A percentile compares a stretch with the other conserved stretches of the same genome.
phyloP scores from a whole-genome alignment of 2,888 invertebrate genomes.

The Mesopsocus fuscifrons region DNA sequence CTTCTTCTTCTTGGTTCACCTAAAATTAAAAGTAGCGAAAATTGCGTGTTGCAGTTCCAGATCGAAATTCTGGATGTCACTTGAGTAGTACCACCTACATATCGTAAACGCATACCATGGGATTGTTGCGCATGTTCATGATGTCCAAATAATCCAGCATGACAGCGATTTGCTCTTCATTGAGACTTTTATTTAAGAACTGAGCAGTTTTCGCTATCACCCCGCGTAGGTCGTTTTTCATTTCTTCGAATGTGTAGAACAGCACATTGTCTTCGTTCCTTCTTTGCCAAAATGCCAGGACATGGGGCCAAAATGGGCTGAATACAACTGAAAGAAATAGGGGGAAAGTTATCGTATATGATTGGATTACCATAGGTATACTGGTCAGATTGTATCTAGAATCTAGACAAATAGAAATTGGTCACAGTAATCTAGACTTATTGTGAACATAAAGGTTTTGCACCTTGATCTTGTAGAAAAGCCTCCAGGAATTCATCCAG shows the following conservation, averaged over 20 bases:
- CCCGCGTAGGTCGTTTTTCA: slow-evolving; percentile 22
- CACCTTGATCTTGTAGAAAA: slow-evolving; percentile 2
- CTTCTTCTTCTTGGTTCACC: slow-evolving; percentile 1
- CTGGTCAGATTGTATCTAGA: too few species aligned
- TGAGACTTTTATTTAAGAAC: slow-evolving; percentile 24
- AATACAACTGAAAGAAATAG: slow-evolving; percentile 15
- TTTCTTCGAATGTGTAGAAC: slow-evolving; percentile 20
- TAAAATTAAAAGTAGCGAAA: slow-evolving; percentile 13
- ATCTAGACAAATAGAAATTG: too few species aligned
- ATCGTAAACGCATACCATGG: slow-evolving; percentile 23
- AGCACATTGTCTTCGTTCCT: slow-evolving; percentile 18
- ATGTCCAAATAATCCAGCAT: slow-evolving; percentile 28
- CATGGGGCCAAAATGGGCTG: slow-evolving; percentile 20
- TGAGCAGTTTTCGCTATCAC: slow-evolving; percentile 24
- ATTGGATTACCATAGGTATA: too few species aligned
- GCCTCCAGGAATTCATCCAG: background rate
- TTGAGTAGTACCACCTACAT: too few species aligned
- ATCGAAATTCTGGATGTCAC: too few species aligned
- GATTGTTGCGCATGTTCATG: slow-evolving; percentile 29
- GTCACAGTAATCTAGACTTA: too few species aligned
- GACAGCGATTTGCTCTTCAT: slow-evolving; percentile 21
- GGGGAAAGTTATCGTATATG: too few species aligned
- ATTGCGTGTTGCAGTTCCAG: too few species aligned
- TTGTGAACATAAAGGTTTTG: too few species aligned
- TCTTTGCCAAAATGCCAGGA: slow-evolving; percentile 20